phyloP scores from a whole-genome alignment of 2,888 invertebrate species.

The Prostheceraeus crozeri region DNA sequence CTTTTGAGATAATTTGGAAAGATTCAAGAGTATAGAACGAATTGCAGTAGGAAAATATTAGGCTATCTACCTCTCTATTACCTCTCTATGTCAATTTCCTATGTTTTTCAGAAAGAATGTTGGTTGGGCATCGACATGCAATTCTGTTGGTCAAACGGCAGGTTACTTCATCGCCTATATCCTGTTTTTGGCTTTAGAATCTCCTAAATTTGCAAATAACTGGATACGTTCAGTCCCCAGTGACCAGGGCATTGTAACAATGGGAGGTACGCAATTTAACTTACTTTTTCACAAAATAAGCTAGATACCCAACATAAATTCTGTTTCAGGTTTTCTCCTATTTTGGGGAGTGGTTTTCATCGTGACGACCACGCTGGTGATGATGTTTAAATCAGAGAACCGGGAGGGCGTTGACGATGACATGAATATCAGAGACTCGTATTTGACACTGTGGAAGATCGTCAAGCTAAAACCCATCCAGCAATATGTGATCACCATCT shows the following conservation, averaged over 20 bases:
- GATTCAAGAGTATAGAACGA: too few relatives aligned
- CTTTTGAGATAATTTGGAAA: too few relatives aligned
- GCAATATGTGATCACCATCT: slow-evolving; percentile 67
- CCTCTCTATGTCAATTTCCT: too few relatives aligned
- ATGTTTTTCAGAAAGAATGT: slow-evolving; percentile 72
- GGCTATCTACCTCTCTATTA: too few relatives aligned
- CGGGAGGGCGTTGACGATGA: slow-evolving; percentile 66
- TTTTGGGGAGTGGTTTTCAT: slow-evolving; percentile 92
- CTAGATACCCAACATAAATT: too few relatives aligned
- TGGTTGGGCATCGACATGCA: slow-evolving; percentile 95
- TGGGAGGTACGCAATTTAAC: slow-evolving; percentile 53
- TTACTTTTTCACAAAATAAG: slow-evolving; percentile 31
- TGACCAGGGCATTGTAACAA: slow-evolving; percentile 64
- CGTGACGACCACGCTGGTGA: slow-evolving; percentile 77
- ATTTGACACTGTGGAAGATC: slow-evolving; percentile 73
- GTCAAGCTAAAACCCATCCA: slow-evolving; percentile 73
- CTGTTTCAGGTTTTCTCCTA: slow-evolving; percentile 69
- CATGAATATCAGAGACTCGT: slow-evolving; percentile 59
- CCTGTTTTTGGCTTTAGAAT: slow-evolving; percentile 87
- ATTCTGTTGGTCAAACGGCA: slow-evolving; percentile 93
- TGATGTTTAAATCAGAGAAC: slow-evolving; percentile 74
- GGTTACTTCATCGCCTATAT: slow-evolving; percentile 95
- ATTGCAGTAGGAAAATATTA: too few relatives aligned
- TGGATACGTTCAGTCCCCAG: slow-evolving; percentile 71
- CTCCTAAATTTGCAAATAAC: slow-evolving; percentile 85